Percentiles rank a stretch among this genome's conserved stretches.
Evolutionary conservation across 2,797 vertebrate genomes (phyloP).

Genomic region (Halcyon smyrnensis): DNA sequence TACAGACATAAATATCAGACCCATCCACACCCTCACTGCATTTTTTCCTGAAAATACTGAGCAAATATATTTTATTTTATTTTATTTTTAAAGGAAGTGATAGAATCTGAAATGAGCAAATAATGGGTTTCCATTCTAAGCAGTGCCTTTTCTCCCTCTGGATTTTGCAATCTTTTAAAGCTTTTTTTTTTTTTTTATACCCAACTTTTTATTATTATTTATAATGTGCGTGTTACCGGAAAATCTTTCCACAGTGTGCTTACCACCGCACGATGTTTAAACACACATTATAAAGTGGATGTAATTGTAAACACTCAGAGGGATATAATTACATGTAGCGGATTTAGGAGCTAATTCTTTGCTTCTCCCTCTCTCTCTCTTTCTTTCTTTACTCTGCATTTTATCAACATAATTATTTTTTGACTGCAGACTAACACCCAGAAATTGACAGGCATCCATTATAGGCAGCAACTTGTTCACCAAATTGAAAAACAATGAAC

Average conservation of each 20-base stretch:
- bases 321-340: conserved; percentile 84
- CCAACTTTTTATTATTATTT: conserved; percentile 77
- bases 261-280: conserved; percentile 78
- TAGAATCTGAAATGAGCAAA: conserved; percentile 76
- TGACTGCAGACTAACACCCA: conserved; percentile 78
- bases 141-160: conserved; percentile 43
- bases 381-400: conserved; percentile 74
- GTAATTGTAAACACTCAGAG: conserved; percentile 84
- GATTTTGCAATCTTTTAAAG: conserved; percentile 72
- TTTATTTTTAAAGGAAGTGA: conserved; percentile 61
- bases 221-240: conserved; percentile 58
- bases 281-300: conserved; percentile 83
- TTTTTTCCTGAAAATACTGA: conserved; percentile 35
- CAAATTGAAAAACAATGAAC: conserved; percentile 91
- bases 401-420: conserved; percentile 85
- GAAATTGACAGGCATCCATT: conserved; percentile 83
- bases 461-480: conserved; percentile 79
- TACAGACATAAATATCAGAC: conserved; percentile 63
- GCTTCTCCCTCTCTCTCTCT: conserved; percentile 46
- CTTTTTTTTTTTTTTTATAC: conserved; percentile 68
- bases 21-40: conserved; percentile 6
- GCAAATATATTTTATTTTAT: conserved; percentile 59
- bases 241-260: conserved; percentile 77
- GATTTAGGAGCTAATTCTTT: conserved; percentile 85
- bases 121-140: conserved; percentile 67